Evolutionary conservation across 2,113 vertebrate species (phyloP).

Genomic region (Motacilla alba): DNA sequence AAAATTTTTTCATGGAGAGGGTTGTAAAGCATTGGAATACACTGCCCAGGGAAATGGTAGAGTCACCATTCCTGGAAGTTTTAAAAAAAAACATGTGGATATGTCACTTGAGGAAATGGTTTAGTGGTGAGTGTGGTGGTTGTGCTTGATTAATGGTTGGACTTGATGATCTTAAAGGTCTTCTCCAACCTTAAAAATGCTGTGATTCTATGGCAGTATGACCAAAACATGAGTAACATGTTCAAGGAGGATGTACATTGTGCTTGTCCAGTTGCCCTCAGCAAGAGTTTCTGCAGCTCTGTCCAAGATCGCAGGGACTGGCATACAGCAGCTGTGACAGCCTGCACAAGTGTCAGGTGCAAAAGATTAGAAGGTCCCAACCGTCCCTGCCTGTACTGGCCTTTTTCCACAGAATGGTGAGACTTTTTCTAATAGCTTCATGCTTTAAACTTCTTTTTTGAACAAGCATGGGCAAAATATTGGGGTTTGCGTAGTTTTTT

Average conservation of each 20-base stretch:
- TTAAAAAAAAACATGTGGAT: neutral
- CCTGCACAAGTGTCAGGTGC: neutral
- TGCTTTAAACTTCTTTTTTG: neutral
- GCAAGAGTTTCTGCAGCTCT: neutral
- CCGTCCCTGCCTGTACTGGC: rapidly evolving
- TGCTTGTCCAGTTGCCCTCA: neutral
- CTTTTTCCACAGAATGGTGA: neutral
- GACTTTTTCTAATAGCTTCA: neutral
- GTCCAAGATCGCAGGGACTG: neutral
- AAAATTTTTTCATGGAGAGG: too few species aligned
- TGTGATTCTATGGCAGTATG: neutral
- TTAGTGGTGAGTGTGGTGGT: neutral
- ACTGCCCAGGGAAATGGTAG: neutral
- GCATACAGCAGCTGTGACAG: rapidly evolving
- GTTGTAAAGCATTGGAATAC: neutral
- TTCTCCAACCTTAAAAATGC: neutral
- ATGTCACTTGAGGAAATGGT: neutral
- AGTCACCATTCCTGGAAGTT: neutral
- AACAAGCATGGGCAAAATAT: neutral
- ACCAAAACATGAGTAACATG: rapidly evolving
- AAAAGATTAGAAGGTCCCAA: neutral
- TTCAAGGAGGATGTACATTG: neutral
- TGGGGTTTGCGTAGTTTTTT: rapidly evolving
- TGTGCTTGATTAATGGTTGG: too few species aligned
- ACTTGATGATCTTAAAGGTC: neutral